Conservation (phyloP, 2,113 vertebrate species). For the Podiceps cristatus region DNA sequence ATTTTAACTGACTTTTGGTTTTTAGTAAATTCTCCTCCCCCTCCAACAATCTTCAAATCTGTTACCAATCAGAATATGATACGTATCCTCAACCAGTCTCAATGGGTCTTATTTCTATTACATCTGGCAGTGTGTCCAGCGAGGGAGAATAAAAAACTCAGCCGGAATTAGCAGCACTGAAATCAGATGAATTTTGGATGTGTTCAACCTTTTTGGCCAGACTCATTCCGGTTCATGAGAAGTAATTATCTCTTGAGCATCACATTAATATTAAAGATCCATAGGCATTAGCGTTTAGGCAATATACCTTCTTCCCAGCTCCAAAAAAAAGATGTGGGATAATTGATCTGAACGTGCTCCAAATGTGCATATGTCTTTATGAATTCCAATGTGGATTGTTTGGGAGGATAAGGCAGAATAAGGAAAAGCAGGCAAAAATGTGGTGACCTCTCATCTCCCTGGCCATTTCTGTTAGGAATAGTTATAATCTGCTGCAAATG, state of each 20-base stretch:
- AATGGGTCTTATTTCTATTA: conserved; percentile 49
- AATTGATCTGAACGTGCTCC: conserved; percentile 61
- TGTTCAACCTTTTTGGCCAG: conserved; percentile 57
- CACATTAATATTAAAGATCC: conserved; percentile 69
- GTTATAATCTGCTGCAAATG: conserved; percentile 20
- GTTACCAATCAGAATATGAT: conserved; percentile 68
- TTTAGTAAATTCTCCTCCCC: conserved; percentile 1
- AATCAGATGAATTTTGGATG: conserved; percentile 60
- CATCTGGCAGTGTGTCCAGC: conserved; percentile 56
- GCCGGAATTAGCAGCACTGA: conserved; percentile 52
- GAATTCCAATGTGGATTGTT: conserved; percentile 52
- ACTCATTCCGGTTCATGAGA: conserved; percentile 61
- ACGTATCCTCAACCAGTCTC: conserved; percentile 46
- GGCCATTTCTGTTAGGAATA: conserved; percentile 16
- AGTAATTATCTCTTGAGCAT: conserved; percentile 67
- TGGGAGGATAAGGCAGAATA: conserved; percentile 20
- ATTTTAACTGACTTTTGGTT: conserved; percentile 13
- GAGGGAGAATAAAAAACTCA: neutral
- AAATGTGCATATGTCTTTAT: conserved; percentile 66
- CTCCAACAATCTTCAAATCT: conserved; percentile 41
- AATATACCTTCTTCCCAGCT: conserved; percentile 54
- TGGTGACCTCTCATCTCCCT: conserved; percentile 5
- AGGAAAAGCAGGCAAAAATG: conserved; percentile 33
- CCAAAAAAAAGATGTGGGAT: conserved; percentile 38
- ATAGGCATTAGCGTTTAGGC: conserved; percentile 44